Evolutionary conservation across 2,888 invertebrate species (phyloP), one percentile per base, ranked within the genome.

Genomic region (Pammene aurita): DNA sequence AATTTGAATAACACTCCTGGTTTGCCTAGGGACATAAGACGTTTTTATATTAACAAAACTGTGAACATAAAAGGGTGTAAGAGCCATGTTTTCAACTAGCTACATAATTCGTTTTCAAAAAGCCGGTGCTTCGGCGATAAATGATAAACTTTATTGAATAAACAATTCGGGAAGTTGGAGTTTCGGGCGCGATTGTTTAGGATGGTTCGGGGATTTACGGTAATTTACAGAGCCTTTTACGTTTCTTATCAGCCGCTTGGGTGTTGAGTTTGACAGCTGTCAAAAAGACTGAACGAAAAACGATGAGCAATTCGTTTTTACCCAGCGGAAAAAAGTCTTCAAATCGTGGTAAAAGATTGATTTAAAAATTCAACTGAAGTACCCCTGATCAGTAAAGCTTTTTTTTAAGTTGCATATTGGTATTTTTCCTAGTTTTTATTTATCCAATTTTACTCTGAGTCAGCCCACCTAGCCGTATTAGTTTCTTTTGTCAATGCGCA

Each of bases 91-190:
- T 10, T 2, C 7, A 6, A n/a, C 41, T 41, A n/a, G n/a, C n/a
- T 1, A 50, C 18, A 26, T 62, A 38, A 18, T 41, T 10, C 41
- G 9, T 41, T 52, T 18, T 41, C 1, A 0, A 7, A 48, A 35
- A 5, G 16, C 26, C 2, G 50, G 13, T 6, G 56, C 57, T 63
- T 26, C 34, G 56, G 54, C 71, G 67, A 73, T 74, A 73, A 74
- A 72, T 74, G 75, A 72, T 72, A 72, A 74, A 75, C 67, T 73
- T 73, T 64, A 71, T 70, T 62, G 73, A 68, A 73, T 73, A 73
- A 74, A 72, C 71, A 74, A 74, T 73, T 73, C 26, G 18, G 13
- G 34, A 44, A 48, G 56, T 63, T 50, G 68, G 44, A 18, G 55
- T 50, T 61, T 38, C 10, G 48, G 11, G 60, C 52, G 46, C 63